Evolutionary conservation across 2,113 vertebrate genomes (phyloP), one percentile per base, ranked within the genome.

Genomic region (Pantherophis guttatus): DNA sequence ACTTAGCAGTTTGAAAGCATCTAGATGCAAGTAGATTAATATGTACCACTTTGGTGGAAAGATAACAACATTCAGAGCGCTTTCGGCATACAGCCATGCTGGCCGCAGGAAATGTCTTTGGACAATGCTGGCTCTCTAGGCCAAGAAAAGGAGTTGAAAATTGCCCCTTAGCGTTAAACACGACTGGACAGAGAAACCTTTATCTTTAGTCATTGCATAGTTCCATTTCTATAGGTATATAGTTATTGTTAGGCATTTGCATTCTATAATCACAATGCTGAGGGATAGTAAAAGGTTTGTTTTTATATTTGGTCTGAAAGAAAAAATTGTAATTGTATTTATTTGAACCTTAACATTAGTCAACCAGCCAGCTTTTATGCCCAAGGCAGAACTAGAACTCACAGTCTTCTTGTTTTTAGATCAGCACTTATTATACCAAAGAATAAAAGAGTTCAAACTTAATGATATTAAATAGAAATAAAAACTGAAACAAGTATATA

Each of bases 141-240:
- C 5, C 65, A 70, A n/a, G 65, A 70, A 70, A n/a, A 29, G 4
- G 65, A 70, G 65, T n/a, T 70, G 65, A n/a, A 12, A n/a, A 70
- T 1, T 70, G 29, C 29, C 65, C 62, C 11, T 59, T 70, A 65
- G 3, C 3, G 1, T 65, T 65, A 70, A 4, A 70, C 62, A 70
- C 5, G 12, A 70, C 29, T 70, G 29, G 65, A 70, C 12, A 70
- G 29, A 70, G 12, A 70, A 70, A n/a, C 29, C 12, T 2, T n/a
- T 70, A n/a, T 65, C 26, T 65, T 65, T n/a, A 70, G 29, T 70
- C 29, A 13, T 70, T 70, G 5, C 29, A 70, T 65, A 93, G 44
- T 95, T 96, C 95, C 55, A 94, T 94, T 95, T 96, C 62, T 93
- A 75, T 93, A 95, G 96, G 94, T 94, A 95, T 93, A 94, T 95